Evolutionary conservation across 1,140 invertebrate genomes (phyloP), one percentile per base, ranked within the genome.

Genomic region (Onthophagus taurus): DNA sequence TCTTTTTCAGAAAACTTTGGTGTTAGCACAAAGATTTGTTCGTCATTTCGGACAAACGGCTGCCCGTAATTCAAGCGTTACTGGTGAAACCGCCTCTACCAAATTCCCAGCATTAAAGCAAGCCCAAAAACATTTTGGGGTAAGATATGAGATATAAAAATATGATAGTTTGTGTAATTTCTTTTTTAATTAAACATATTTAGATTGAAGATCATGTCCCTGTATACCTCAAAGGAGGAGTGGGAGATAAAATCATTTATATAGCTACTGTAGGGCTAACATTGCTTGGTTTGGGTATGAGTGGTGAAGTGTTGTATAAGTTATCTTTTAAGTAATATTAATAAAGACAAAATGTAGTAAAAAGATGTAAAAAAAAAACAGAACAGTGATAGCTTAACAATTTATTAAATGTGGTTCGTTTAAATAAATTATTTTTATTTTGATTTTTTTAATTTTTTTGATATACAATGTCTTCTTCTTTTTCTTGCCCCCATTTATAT

Each of bases 201-300:
- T 12, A 34, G 29, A 17, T 14, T 39, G 65, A 72, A 13, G 72
- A 80, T 59, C 75, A 68, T 11, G 55, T 67, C 34, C 76, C 76
- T 2, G 59, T 78, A n/a, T 76, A 72, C 53, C 54, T 81, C 17
- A 81, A 81, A 59, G 63, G 66, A 14, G 78, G 77, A 3, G 24
- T 59, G 2, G 49, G 53, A n/a, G 78, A 81, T 53, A 70, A 68
- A 47, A 47, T 77, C 4, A 42, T 80, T 0, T 78, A 71, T 47
- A 58, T 53, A 2, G 18, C 65, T 2, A 78, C 74, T 6, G 18
- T 72, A 13, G 47, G 55, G 7, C 16, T 65, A 0, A 63, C 66
- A 47, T 42, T 52, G 5, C 5, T 67, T 33, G 75, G 73, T 1
- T 2, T 71, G 8, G 50, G 56, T 13, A 62, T 67, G 50, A 51